Evolutionary conservation across 2,888 invertebrate genomes (phyloP), one percentile per base, ranked within the genome.

Genomic region (Pammene aurita): DNA sequence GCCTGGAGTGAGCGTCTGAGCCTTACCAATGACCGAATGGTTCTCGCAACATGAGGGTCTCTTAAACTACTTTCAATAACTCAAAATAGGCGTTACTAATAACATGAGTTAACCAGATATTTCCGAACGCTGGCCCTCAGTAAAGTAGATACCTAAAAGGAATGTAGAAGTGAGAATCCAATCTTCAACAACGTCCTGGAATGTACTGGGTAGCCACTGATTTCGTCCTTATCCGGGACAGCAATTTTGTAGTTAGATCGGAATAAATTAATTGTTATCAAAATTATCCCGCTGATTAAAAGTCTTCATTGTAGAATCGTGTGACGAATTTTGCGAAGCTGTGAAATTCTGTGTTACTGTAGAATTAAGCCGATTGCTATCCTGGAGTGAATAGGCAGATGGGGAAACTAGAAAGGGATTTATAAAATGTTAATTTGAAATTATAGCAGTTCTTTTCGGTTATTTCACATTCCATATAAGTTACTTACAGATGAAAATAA

Each of bases 1-100:
- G 97, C 75, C 93, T 97, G 86, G 97, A 97, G 93, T 97, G 96
- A 96, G 84, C 77, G 58, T 72, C 56, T 52, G 26, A 26, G 14
- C n/a, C 52, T 35, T 48, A 48, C 16, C 46, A 18, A 18, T 52
- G 65, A 55, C 58, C 67, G 57, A 58, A 71, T 57, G 56, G 66
- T 34, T 70, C 66, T 70, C 70, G 66, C 56, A 18, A 52, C 14
- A 50, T 61, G 61, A 70, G 65, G 69, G 60, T 69, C 65, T 38
- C 60, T 35, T 38, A 48, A n/a, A 52, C 26, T 14, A 50, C 42
- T 16, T 61, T 46, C 5, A 13, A 44, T 11, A 35, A 57, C 14
- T 42, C 55, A 50, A 10, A 50, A 57, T 13, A 55, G 67, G 42
- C 42, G 34, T 34, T 44, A 58, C 46, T 44, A 44, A n/a, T n/a